Percentiles rank a stretch among this genome's conserved stretches.
These are phyloP conservation scores for Oryzias melastigma DNA, from an alignment of 2,113 vertebrate genomes.

Conservation along the genomic window DNA sequence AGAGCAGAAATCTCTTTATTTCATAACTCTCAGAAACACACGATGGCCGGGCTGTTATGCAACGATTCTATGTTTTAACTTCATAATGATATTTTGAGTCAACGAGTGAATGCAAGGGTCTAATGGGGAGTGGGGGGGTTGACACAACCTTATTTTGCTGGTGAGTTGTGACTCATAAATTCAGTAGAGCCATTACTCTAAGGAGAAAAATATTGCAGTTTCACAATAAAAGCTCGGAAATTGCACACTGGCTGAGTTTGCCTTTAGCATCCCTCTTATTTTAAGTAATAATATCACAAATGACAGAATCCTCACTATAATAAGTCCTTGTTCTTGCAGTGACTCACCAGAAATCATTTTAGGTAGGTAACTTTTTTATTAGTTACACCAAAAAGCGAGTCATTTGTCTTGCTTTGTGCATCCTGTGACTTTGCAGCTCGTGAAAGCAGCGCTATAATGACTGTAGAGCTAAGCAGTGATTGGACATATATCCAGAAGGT, in stretches of 20 bases:
- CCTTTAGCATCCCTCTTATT: conserved; percentile 54
- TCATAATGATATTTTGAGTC: no score
- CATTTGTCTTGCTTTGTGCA: neutral
- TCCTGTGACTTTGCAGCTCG: conserved; percentile 20
- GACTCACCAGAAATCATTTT: conserved; percentile 15
- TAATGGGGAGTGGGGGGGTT: no score
- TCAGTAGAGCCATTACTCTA: neutral
- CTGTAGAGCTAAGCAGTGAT: conserved; percentile 32
- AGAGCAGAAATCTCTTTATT: no score
- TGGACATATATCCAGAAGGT: conserved; percentile 72
- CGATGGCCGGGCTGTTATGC: no score
- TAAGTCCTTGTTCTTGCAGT: conserved; percentile 19
- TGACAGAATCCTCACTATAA: neutral
- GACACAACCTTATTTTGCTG: neutral
- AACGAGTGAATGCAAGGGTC: no score
- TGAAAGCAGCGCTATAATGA: conserved; percentile 34
- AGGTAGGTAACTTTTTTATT: neutral
- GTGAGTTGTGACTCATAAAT: neutral
- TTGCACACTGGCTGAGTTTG: neutral
- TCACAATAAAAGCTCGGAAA: neutral
- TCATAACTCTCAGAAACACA: no score
- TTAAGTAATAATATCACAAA: conserved; percentile 44
- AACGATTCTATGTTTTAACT: no score
- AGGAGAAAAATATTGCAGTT: neutral
- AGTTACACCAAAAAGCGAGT: conserved; percentile 6